phyloP scores from a whole-genome alignment of 2,113 vertebrate genomes.

The Plectropomus leopardus region DNA sequence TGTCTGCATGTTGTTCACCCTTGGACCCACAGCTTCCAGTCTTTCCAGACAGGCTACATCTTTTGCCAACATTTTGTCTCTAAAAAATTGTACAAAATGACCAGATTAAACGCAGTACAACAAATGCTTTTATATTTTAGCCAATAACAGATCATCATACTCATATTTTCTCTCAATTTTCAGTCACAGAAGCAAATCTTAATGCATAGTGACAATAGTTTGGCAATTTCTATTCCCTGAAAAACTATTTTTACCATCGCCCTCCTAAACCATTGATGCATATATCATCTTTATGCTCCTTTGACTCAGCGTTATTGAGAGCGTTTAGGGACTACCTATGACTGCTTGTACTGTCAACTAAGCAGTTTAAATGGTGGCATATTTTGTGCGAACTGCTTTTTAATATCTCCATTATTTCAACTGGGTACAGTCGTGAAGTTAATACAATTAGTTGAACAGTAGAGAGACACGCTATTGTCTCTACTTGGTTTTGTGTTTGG shows the following conservation, averaged over 20 bases:
- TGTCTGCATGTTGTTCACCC: background rate
- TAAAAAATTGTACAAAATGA: background rate
- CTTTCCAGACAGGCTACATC: background rate
- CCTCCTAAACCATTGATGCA: background rate
- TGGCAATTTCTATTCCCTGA: background rate
- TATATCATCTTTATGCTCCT: background rate
- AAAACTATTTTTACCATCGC: background rate
- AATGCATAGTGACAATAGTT: background rate
- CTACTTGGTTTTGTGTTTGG: background rate
- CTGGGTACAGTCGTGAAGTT: background rate
- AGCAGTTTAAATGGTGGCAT: background rate
- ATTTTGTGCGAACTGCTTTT: background rate
- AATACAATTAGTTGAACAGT: background rate
- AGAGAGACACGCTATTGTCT: no score
- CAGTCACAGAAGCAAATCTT: background rate
- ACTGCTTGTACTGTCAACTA: background rate
- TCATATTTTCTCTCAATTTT: background rate
- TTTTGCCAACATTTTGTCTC: background rate
- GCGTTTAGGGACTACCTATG: background rate
- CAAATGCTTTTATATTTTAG: background rate
- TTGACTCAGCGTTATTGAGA: background rate
- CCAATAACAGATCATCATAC: background rate
- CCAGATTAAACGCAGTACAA: background rate
- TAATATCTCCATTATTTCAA: constrained; percentile 3
- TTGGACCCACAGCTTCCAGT: background rate